These are phyloP conservation scores for Lagocephalus sceleratus DNA, from an alignment of 2,797 vertebrate genomes.

Conservation along the genomic window DNA sequence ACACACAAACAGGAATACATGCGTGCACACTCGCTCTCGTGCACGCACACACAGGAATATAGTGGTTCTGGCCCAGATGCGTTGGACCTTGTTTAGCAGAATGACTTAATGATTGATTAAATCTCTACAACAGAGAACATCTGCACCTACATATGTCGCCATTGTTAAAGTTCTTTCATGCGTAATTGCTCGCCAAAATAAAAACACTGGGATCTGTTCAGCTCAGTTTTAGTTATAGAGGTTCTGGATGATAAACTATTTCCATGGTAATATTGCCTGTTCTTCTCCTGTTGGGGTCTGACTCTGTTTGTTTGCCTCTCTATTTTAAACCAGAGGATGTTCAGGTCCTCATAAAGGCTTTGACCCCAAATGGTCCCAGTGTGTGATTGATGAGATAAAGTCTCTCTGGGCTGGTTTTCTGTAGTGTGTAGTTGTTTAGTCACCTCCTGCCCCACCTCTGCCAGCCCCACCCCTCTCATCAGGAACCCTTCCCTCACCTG, in stretches of 20 bases:
- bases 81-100: slow-evolving; percentile 50
- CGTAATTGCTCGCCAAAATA: slow-evolving; percentile 26
- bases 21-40: slow-evolving; percentile 25
- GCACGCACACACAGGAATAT: slow-evolving; percentile 17
- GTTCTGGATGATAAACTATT: too few relatives aligned
- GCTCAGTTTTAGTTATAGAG: too few relatives aligned
- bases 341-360: slow-evolving; percentile 73
- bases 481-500: too few relatives aligned
- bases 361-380: slow-evolving; percentile 59
- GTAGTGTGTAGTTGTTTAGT: neutral
- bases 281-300: too few relatives aligned
- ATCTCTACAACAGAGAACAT: slow-evolving; percentile 58
- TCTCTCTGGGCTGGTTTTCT: too few relatives aligned
- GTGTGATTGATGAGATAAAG: neutral
- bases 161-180: slow-evolving; percentile 41
- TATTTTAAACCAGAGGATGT: slow-evolving; percentile 36
- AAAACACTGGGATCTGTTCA: too few relatives aligned
- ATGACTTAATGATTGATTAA: slow-evolving; percentile 60
- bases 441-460: too few relatives aligned
- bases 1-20: slow-evolving; percentile 65
- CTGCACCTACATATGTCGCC: slow-evolving; percentile 63
- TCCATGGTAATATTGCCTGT: too few relatives aligned
- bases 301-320: neutral
- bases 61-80: slow-evolving; percentile 57
- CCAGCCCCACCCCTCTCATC: too few relatives aligned